Conservation (phyloP, 2,888 invertebrate genomes). For the Heliconius sara region DNA sequence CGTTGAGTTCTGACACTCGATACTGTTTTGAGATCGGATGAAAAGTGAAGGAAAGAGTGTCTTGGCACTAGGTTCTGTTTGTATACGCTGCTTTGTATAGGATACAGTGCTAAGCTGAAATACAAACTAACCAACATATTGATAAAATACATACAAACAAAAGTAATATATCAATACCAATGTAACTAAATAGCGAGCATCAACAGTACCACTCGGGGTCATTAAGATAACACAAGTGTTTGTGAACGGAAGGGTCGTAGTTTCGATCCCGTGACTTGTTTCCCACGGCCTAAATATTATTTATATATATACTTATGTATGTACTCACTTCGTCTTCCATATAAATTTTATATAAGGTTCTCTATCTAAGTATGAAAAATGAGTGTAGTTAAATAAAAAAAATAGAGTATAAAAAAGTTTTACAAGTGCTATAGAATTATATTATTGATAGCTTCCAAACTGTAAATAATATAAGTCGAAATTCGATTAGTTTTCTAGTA, state of each 20-base stretch:
- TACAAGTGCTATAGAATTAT: too few species aligned
- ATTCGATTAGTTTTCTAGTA: too few species aligned
- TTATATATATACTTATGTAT: background rate
- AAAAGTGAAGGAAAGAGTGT: background rate
- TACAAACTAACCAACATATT: background rate
- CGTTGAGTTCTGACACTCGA: background rate
- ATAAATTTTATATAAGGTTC: too few species aligned
- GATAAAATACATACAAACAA: background rate
- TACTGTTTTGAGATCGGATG: background rate
- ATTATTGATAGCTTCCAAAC: too few species aligned
- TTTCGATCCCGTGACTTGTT: conserved; percentile 26
- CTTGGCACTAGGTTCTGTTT: background rate
- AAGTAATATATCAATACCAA: background rate
- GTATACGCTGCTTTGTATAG: background rate
- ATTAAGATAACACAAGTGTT: conserved; percentile 45
- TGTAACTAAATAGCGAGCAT: conserved; percentile 4
- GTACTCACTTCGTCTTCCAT: too few species aligned
- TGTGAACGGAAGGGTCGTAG: conserved; percentile 35
- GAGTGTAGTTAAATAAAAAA: too few species aligned
- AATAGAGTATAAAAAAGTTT: too few species aligned
- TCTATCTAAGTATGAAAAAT: too few species aligned
- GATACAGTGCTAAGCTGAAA: background rate
- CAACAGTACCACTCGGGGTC: conserved; percentile 22
- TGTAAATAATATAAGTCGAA: too few species aligned
- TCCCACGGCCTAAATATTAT: conserved; percentile 34